phyloP scores from a whole-genome alignment of 2,888 invertebrate species.

The Sabatieria punctata region DNA sequence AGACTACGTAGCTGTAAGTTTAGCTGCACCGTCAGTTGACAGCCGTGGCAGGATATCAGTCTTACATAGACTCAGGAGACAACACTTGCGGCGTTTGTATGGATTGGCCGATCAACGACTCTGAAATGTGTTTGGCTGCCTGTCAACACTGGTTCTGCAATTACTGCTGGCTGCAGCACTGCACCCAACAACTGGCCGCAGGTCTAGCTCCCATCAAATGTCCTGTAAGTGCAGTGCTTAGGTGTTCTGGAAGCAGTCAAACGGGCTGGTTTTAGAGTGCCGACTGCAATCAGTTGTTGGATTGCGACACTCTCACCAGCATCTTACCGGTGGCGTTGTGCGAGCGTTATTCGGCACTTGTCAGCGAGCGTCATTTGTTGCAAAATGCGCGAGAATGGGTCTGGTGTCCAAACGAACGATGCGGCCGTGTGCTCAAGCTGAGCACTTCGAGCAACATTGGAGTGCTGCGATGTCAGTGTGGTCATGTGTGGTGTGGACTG shows the following conservation, averaged over 20 bases:
- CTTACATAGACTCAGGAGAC: not conserved
- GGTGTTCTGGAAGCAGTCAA: no score
- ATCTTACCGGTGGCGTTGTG: not conserved
- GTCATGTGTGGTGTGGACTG: not conserved
- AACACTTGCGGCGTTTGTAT: not conserved
- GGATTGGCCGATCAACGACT: not conserved
- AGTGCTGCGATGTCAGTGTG: not conserved
- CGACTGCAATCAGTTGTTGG: not conserved
- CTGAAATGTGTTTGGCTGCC: not conserved
- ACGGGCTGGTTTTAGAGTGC: no score
- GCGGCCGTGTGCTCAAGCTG: not conserved
- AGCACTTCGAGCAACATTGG: no score
- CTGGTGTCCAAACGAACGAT: conserved; percentile 2
- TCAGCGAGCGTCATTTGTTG: not conserved
- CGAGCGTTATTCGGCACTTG: not conserved
- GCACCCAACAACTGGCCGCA: not conserved
- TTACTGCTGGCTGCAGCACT: not conserved
- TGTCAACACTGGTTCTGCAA: conserved; percentile 4
- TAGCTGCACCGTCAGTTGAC: not conserved
- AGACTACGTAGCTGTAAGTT: no score
- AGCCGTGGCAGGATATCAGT: not conserved
- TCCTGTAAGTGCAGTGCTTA: no score
- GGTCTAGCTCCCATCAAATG: not conserved
- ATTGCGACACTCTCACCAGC: conserved; percentile 1
- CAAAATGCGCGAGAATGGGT: not conserved